A percentile compares a stretch with the other conserved stretches of the same genome.
Evolutionary conservation across 2,113 vertebrate species (phyloP).

Genomic region (Apodemus speciosus): DNA sequence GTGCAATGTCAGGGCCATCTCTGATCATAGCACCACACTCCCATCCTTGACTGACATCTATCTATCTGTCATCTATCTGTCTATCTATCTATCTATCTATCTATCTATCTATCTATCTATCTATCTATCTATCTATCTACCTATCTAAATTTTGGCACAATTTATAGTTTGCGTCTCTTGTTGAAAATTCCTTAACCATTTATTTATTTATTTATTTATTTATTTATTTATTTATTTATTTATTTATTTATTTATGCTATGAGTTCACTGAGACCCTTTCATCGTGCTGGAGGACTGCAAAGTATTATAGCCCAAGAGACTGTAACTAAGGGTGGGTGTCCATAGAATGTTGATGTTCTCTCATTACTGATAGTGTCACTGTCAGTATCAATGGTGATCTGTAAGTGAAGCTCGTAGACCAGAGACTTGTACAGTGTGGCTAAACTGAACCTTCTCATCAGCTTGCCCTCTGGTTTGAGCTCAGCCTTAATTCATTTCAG

Average conservation of each 20-base stretch:
- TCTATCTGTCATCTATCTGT: background rate
- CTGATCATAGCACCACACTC: background rate
- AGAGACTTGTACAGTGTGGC: background rate
- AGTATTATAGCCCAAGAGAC: background rate
- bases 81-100: too few species aligned
- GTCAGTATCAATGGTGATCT: background rate
- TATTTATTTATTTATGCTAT: background rate
- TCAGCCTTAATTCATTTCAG: background rate
- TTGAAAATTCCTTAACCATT: background rate
- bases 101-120: background rate
- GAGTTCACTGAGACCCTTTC: background rate
- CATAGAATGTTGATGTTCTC: background rate
- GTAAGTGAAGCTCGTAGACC: background rate
- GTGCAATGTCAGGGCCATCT: background rate
- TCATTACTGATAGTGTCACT: background rate
- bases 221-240: background rate
- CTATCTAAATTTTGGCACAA: background rate
- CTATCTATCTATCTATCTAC: background rate
- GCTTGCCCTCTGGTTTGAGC: background rate
- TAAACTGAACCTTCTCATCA: background rate
- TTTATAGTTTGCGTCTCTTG: background rate
- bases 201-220: too few species aligned
- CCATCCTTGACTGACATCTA: background rate
- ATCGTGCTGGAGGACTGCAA: accelerated
- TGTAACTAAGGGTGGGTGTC: background rate